phyloP scores from a whole-genome alignment of 2,113 vertebrate genomes.

The Triplophysa tibetana region DNA sequence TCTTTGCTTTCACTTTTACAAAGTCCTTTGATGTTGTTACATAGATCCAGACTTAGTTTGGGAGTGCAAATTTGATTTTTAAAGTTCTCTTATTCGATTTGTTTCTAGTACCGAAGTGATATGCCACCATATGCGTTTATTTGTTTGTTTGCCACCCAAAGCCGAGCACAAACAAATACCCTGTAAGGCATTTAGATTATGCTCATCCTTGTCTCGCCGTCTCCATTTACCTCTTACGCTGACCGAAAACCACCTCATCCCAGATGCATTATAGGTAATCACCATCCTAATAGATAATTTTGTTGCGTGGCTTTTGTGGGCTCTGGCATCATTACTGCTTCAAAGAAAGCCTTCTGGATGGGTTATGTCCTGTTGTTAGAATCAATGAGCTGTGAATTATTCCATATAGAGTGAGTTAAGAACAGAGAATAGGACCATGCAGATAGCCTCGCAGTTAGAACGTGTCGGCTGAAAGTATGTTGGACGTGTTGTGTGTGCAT shows the following conservation, averaged over 20 bases:
- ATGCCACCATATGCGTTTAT: not conserved
- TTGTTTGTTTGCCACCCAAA: constrained; percentile 29
- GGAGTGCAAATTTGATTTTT: not conserved
- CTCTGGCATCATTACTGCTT: constrained; percentile 46
- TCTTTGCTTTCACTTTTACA: constrained; percentile 15
- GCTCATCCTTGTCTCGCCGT: constrained; percentile 2
- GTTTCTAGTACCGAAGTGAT: not conserved
- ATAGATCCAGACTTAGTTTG: not conserved
- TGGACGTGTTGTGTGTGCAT: constrained; percentile 11
- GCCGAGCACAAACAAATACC: not conserved
- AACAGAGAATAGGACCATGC: constrained; percentile 28
- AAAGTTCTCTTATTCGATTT: not conserved
- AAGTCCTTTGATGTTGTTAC: constrained; percentile 4
- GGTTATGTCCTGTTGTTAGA: constrained; percentile 51
- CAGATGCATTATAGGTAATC: constrained; percentile 46
- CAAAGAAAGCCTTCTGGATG: constrained; percentile 32
- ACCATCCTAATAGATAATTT: constrained; percentile 50
- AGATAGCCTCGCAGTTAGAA: constrained; percentile 14
- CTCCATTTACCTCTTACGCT: constrained; percentile 31
- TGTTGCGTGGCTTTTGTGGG: constrained; percentile 41
- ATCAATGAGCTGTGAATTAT: constrained; percentile 54
- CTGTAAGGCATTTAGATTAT: constrained; percentile 21
- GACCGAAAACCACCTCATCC: constrained; percentile 43
- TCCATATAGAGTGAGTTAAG: constrained; percentile 47
- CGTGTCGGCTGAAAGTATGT: constrained; percentile 8